phyloP scores from a whole-genome alignment of 2,888 invertebrate genomes.

The Caenorhabditis sp. region DNA sequence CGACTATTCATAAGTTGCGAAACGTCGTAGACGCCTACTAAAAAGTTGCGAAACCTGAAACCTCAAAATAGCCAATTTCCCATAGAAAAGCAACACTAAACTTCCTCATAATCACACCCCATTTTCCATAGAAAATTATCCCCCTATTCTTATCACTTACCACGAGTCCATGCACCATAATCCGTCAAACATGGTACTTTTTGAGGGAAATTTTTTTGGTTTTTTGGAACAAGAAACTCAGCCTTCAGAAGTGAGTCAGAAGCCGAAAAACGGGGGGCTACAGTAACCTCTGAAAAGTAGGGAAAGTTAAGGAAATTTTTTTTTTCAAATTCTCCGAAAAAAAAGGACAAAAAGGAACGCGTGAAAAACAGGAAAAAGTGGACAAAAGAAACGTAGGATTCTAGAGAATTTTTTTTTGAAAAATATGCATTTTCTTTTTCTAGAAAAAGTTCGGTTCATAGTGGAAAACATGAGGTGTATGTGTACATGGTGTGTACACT shows the following conservation, averaged over 20 bases:
- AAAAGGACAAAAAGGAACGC: neutral
- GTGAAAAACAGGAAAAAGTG: neutral
- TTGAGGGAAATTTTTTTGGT: neutral
- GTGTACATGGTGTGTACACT: neutral
- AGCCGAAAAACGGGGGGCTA: neutral
- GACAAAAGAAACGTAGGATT: neutral
- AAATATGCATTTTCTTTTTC: too few species aligned
- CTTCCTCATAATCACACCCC: neutral
- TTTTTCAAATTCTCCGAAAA: too few species aligned
- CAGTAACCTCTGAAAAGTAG: neutral
- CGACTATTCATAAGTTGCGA: too few species aligned
- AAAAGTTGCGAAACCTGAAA: too few species aligned
- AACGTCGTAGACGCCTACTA: too few species aligned
- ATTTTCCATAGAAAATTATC: neutral
- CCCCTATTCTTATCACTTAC: neutral
- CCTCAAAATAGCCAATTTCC: too few species aligned
- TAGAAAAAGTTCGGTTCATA: neutral
- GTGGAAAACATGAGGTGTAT: neutral
- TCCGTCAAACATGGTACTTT: neutral
- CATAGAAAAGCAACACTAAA: too few species aligned
- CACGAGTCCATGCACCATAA: constrained; percentile 18
- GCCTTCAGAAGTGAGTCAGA: neutral
- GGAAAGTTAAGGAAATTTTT: neutral
- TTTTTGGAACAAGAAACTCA: neutral
- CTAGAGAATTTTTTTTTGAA: neutral